Evolutionary conservation across 2,113 vertebrate genomes (phyloP), one percentile per base, ranked within the genome.

Genomic region (Xiphophorus hellerii): DNA sequence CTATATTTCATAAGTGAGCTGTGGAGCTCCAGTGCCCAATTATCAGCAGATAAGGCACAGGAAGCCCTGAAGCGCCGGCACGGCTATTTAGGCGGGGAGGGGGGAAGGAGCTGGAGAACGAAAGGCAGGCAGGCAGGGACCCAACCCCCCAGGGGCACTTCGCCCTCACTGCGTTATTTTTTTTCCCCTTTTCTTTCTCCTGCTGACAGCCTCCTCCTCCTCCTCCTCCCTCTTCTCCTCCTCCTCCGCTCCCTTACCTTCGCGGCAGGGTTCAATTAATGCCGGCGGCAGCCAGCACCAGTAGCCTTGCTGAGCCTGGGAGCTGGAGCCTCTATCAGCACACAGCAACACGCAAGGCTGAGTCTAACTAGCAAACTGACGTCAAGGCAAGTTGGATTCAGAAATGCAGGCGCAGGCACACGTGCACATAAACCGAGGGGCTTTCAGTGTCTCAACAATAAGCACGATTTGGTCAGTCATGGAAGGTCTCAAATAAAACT

Each of bases 1-100:
- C 93, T 94, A 95, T 95, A 95, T 94, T 95, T 94, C 90, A 95
- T 94, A 94, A 94, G 91, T 92, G 92, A 90, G 92, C 91, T 92
- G 90, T 94, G 93, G 92, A 93, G 92, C 92, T 91, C 90, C 90
- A 93, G 92, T 90, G 89, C 92, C 93, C 93, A 94, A 93, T 95
- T 94, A 94, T 93, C 92, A 93, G 90, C 92, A 93, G 92, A 94
- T 94, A 93, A 94, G 94, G 93, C 89, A 84, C 89, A 94, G 92
- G 92, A 94, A 93, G 93, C 93, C 92, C 93, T 92, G 92, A 80
- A 94, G 93, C 89, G 84, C 83, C 89, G 92, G 91, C 89, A 91
- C 87, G 91, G 91, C 92, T 94, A 94, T 95, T 94, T 94, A 93
- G 92, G 91, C 76, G 78, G 84, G 91, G 88, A 81, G 88, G 85